Evolutionary conservation across 2,113 vertebrate genomes (phyloP).

Genomic region (Oryzias curvinotus): DNA sequence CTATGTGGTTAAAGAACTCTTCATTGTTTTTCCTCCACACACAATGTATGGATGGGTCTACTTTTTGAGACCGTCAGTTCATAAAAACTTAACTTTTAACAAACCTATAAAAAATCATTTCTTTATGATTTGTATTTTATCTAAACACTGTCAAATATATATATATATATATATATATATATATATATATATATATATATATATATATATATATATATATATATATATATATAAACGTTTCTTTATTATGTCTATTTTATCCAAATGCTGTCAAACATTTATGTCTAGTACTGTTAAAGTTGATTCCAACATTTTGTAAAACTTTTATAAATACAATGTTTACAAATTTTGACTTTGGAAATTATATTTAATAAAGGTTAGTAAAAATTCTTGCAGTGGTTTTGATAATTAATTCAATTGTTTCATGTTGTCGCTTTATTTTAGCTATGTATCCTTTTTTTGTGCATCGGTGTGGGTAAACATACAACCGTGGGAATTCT

Average conservation of each 20-base stretch:
- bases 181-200: too few relatives aligned
- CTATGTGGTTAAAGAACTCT: too few relatives aligned
- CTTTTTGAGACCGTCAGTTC: background rate
- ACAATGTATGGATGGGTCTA: background rate
- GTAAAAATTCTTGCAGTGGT: background rate
- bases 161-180: too few relatives aligned
- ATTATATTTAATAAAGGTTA: conserved; percentile 38
- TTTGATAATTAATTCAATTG: background rate
- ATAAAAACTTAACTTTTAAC: background rate
- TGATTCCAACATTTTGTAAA: background rate
- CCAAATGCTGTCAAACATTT: conserved; percentile 14
- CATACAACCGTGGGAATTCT: conserved; percentile 35
- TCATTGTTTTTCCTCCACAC: too few relatives aligned
- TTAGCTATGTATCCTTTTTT: too few relatives aligned
- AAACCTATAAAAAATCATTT: background rate
- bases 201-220: too few relatives aligned
- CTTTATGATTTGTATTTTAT: conserved; percentile 3
- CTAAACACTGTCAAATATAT: conserved; percentile 15
- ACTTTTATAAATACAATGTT: conserved; percentile 29
- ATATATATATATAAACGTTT: too few relatives aligned
- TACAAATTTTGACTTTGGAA: conserved; percentile 17
- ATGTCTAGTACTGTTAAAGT: conserved; percentile 11
- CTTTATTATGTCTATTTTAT: conserved; percentile 2
- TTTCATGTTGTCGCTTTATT: background rate
- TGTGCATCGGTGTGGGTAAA: conserved; percentile 61